phyloP scores from a whole-genome alignment of 2,113 vertebrate species.

The Capreolus pygargus region DNA sequence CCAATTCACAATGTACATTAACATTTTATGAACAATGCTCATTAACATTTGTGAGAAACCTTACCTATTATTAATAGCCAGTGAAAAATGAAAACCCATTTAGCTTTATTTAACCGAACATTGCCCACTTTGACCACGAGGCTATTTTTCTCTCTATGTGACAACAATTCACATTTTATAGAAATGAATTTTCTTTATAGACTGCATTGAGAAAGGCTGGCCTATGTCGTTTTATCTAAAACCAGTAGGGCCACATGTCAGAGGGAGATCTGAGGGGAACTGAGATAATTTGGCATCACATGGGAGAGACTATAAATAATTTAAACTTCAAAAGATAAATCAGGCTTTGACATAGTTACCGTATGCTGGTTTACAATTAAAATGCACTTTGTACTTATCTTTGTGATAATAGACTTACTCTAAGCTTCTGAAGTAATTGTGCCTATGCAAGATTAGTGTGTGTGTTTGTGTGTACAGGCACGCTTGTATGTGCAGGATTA shows the following conservation, averaged over 20 bases:
- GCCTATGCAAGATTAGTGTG: background rate
- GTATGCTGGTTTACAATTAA: background rate
- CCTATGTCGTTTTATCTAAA: background rate
- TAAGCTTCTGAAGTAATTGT: background rate
- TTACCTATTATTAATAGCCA: background rate
- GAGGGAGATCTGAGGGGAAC: background rate
- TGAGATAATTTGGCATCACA: background rate
- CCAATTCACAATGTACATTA: background rate
- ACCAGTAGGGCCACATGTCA: background rate
- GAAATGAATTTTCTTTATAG: background rate
- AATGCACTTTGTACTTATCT: background rate
- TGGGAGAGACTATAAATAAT: background rate
- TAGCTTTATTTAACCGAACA: background rate
- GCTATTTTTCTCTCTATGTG: background rate
- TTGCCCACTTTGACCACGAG: background rate
- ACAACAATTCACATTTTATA: background rate
- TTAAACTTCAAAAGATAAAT: conserved; percentile 13
- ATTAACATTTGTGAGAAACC: background rate
- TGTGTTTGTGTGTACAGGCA: background rate
- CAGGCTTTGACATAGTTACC: background rate
- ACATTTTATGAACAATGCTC: background rate
- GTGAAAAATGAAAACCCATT: background rate
- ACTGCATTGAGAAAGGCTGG: background rate
- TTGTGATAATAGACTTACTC: background rate
- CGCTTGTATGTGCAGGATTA: background rate